A percentile compares a stretch with the other conserved stretches of the same genome.
Evolutionary conservation across 2,113 vertebrate genomes (phyloP).

Genomic region (Rhynchomys soricoides): DNA sequence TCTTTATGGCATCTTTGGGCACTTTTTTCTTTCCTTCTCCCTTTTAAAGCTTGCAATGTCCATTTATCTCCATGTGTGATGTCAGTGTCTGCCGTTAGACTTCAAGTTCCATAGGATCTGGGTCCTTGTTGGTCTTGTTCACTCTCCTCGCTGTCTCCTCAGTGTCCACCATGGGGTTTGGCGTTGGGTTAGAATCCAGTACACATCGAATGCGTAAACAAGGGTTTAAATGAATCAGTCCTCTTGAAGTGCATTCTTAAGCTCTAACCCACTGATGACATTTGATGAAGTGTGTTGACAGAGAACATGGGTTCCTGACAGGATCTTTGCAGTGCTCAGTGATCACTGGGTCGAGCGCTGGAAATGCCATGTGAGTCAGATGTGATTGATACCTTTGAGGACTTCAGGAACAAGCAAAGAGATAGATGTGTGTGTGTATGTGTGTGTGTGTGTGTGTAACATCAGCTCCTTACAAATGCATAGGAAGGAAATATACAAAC

Average conservation of each 20-base stretch:
- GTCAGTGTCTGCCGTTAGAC: neutral
- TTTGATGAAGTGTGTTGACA: neutral
- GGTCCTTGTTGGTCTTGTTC: neutral
- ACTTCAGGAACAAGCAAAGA: neutral
- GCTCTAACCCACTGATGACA: neutral
- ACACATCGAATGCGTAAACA: neutral
- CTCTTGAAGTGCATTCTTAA: neutral
- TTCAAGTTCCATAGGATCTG: neutral
- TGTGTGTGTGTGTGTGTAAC: neutral
- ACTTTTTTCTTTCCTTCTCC: neutral
- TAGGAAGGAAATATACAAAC: neutral
- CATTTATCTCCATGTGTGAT: neutral
- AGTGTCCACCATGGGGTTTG: neutral
- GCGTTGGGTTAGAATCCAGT: neutral
- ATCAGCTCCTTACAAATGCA: neutral
- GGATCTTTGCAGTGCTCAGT: neutral
- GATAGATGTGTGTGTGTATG: neutral
- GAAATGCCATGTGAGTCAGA: neutral
- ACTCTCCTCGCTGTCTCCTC: rapidly evolving
- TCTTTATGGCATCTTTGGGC: neutral
- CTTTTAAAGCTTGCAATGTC: neutral
- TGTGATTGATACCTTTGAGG: neutral
- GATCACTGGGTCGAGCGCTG: constrained; percentile 15
- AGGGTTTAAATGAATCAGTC: neutral
- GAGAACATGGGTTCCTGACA: neutral